Evolutionary conservation across 2,888 invertebrate genomes (phyloP).

Genomic region (Drosophila rellima): DNA sequence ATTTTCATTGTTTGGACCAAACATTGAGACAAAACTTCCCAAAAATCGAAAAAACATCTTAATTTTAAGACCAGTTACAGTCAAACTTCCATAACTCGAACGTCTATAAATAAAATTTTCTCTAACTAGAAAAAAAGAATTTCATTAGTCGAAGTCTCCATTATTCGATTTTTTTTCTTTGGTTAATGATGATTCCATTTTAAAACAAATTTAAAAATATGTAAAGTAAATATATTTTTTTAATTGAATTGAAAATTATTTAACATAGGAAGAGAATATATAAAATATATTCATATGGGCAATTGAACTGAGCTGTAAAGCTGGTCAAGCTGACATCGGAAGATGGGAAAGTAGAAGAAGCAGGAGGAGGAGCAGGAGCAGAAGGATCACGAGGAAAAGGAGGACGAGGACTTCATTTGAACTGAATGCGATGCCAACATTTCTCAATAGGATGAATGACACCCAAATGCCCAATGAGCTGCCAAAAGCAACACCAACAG

Average conservation of each 20-base stretch:
- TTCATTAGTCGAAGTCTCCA: too few species aligned
- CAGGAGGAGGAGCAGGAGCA: background rate
- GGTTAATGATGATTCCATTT: too few species aligned
- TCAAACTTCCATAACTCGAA: too few species aligned
- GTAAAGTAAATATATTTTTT: too few species aligned
- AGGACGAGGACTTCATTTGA: background rate
- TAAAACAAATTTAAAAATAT: too few species aligned
- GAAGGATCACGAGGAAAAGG: background rate
- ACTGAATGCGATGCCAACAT: slow-evolving; percentile 43
- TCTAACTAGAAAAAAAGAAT: too few species aligned
- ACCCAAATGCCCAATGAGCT: slow-evolving; percentile 48
- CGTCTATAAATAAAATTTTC: too few species aligned
- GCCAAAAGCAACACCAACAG: slow-evolving; percentile 39
- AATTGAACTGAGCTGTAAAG: slow-evolving; percentile 7
- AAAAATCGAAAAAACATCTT: too few species aligned
- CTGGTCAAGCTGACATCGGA: slow-evolving; percentile 3
- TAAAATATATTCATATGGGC: background rate
- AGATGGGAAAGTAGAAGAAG: background rate
- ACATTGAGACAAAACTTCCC: too few species aligned
- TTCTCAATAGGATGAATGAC: slow-evolving; percentile 66
- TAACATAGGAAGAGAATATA: background rate
- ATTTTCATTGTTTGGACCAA: too few species aligned
- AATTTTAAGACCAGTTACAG: too few species aligned
- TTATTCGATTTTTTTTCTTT: too few species aligned
- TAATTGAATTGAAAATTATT: background rate